Base-by-base conservation (phyloP, 2,888 invertebrate species). In the Luperina testacea region DNA sequence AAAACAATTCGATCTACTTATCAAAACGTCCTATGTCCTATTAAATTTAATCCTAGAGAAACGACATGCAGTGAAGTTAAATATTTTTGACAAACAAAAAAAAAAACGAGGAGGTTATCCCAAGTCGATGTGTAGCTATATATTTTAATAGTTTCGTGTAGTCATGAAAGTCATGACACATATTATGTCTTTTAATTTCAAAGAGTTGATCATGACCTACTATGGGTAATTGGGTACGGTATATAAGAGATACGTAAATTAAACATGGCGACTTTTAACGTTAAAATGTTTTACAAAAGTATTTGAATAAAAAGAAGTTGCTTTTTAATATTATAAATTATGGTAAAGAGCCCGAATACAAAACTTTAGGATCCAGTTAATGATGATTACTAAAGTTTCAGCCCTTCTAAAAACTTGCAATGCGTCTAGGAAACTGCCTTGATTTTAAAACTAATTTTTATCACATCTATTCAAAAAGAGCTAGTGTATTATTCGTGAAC, bases 171-270 rank as follows among this genome's bases (percentile, higher is more conserved):
- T 24, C 67, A 51, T 72, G 81, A 80, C 72, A 80, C 61, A n/a
- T n/a, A n/a, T 45, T 1, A 45, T 53, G 32, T 42, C 42, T 72
- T n/a, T 57, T 24, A n/a, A 78, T 51, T 45, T 77, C 48, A 57
- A 71, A 45, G 45, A 81, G 27, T n/a, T 68, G 63, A 57, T 73
- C 57, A 27, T 80, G 57, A 59, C 82, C 63, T 59, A 75, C 69
- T 69, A 68, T 61, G 32, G 24, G 65, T n/a, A n/a, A n/a, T n/a
- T n/a, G n/a, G n/a, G n/a, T n/a, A n/a, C n/a, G n/a, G n/a, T 53
- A 51, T n/a, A 11, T 64, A 17, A 67, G 32, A 61, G 61, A 53
- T 81, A 61, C 0, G 8, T 81, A 27, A 32, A 45, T 20, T 45
- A 45, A 45, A 70, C 32, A 32, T 17, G 6, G 38, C 20, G 6